Base-by-base conservation (phyloP, 2,797 vertebrate species). In the Carapus acus region DNA sequence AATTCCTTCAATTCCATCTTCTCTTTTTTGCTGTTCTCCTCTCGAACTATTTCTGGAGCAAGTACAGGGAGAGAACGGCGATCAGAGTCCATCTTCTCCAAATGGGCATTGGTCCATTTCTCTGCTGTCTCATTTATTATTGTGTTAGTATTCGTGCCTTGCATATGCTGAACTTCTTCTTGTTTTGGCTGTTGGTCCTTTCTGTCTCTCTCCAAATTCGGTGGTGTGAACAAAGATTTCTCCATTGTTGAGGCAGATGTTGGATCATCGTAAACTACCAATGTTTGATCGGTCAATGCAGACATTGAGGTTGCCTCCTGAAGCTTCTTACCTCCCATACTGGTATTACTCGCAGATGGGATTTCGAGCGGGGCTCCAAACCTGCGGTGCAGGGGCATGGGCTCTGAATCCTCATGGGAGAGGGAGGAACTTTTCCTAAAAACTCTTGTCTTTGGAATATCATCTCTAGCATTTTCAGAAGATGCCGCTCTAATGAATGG, bases 291-390 rank as follows among this genome's bases (percentile, higher is more conserved):
- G 0, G 88, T 87, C 36, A 92, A 81, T 0, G 88, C 89, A 0
- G 94, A 94, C 78, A 94, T 87, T 0, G 93, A 96, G 0, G 87
- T 88, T 1, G 90, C 92, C 65, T 94, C 92, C 62, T 91, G 90
- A 15, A 94, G 84, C 31, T 73, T 82, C 53, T 84, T 88, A 14
- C 85, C 82, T 8, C 88, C 89, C 1, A 82, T 36, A 59, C 34
- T 58, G 1, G 55, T 34, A 1, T 69, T 81, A 33, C 68, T 54
- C 6, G 82, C 77, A 14, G 90, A 65, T 0, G 96, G 96, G 43
- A 98, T 97, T 78, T 97, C 93, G 4, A 98, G 75, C 2, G 96
- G 96, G 0, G 91, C 94, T 1, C 96, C 95, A 0, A 90, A 93
- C 9, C 92, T 88, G 34, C 96, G 89, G 64, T 94, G 96, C 49